phyloP scores from a whole-genome alignment of 1,140 invertebrate species.

The Lasaia peninsularis region DNA sequence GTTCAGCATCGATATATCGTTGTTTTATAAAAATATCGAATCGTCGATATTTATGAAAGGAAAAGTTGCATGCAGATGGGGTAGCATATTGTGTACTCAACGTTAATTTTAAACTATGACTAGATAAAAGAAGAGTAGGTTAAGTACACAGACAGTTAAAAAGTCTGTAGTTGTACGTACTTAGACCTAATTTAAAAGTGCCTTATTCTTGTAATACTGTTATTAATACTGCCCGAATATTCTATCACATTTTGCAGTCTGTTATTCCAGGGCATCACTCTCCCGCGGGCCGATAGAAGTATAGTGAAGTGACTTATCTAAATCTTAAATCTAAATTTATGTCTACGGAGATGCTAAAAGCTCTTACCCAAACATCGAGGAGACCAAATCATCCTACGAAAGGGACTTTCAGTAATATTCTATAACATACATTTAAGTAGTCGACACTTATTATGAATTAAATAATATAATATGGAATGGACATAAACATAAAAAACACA shows the following conservation, averaged over 20 bases:
- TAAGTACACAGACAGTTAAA: constrained; percentile 35
- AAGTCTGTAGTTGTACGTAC: constrained; percentile 22
- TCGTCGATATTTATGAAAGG: constrained; percentile 10
- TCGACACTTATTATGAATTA: no score
- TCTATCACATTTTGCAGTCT: constrained; percentile 52
- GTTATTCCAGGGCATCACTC: constrained; percentile 30
- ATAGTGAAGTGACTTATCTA: constrained; percentile 19
- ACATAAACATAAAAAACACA: no score
- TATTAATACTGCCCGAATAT: constrained; percentile 50
- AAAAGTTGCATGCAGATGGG: constrained; percentile 24
- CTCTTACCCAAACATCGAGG: constrained; percentile 29
- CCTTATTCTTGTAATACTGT: constrained; percentile 46
- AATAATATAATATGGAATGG: no score
- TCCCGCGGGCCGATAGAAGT: constrained; percentile 27
- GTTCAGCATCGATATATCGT: constrained; percentile 28
- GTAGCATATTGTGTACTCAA: constrained; percentile 35
- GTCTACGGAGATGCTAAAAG: constrained; percentile 31
- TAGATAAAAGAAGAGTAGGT: constrained; percentile 23
- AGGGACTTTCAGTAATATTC: neutral
- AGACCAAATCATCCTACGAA: constrained; percentile 9
- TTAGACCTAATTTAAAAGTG: constrained; percentile 32
- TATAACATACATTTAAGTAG: no score
- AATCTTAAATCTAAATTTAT: constrained; percentile 29
- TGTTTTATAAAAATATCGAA: constrained; percentile 27
- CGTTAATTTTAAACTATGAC: constrained; percentile 22